Evolutionary conservation across 1,140 invertebrate species (phyloP), one percentile per base, ranked within the genome.

Genomic region (Pteromalus puparum): DNA sequence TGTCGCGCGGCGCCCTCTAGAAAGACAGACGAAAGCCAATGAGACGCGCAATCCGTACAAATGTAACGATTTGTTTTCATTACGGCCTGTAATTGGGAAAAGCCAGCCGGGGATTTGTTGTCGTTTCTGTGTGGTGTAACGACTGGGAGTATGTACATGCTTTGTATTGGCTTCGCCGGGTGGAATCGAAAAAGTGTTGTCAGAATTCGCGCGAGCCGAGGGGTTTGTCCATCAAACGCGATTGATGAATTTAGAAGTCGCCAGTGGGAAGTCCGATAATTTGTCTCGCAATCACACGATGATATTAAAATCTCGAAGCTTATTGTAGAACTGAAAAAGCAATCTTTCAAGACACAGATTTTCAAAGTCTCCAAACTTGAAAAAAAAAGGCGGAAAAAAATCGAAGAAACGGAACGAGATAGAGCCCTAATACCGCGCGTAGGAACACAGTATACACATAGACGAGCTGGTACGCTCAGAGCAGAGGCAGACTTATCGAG

Each of bases 31-130:
- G 18, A 68, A 34, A 38, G 48, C 76, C 87, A 86, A 89, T 86
- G 87, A 86, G 83, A 90, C 85, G 87, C 87, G 87, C 83, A 85
- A 34, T 77, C 85, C 79, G 76, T 91, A 90, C 89, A 89, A 91
- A 91, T 91, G 88, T 90, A 90, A 88, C 92, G 87, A 92, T 92
- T 91, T 92, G 90, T 92, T 92, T 92, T 89, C 90, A 91, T 92
- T 92, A 92, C 81, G 80, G 53, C 72, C 85, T 89, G 77, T 80
- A 81, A 85, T 81, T 70, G 72, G 46, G 53, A n/a, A 46, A 24
- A 42, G 38, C 38, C 38, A 1, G 38, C 30, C 30, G 38, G 38
- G 38, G 9, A n/a, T n/a, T 42, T 42, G 38, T 42, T 10, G 38
- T 9, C 38, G 38, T 42, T 42, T 5, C 38, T 9, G 38, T 42